Evolutionary conservation across 2,888 invertebrate species (phyloP), one percentile per base, ranked within the genome.

Genomic region (Pecten maximus): DNA sequence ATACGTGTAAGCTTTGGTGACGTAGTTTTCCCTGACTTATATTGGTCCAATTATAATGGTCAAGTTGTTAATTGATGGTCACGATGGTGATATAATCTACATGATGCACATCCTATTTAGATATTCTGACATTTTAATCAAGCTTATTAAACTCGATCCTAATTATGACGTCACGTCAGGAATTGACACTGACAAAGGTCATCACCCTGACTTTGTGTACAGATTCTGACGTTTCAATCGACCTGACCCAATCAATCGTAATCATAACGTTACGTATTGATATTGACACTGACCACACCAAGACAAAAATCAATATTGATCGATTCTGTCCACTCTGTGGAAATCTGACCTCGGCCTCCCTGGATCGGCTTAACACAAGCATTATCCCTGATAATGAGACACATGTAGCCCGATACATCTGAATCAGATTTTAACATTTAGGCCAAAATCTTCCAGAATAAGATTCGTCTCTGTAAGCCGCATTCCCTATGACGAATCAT

Each of bases 61-160:
- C 8, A 74, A 74, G 35, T 35, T 2, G 6, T 74, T 10, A 35
- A 35, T 28, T 35, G 12, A 1, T 35, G 35, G 12, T 28, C 35
- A 28, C 15, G 0, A 28, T 35, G 74, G 35, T 35, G 74, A 1
- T 10, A 74, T 74, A 74, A 23, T 35, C 8, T 6, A 35, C 35
- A 35, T 74, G 10, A 28, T 10, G 35, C 35, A 10, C 44, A 44
- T 10, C 2, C 35, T 12, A 0, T n/a, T 16, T 74, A 35, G 35
- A 8, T 19, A 74, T 74, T 74, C 35, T 74, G 74, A 35, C 74
- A 74, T 74, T 74, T 74, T 74, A 74, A 74, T 74, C 74, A 74
- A 74, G 74, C 74, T 74, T 74, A 74, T 74, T 28, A 74, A 74
- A 74, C n/a, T 74, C 74, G 10, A 10, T 74, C 1, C 8, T 12